Evolutionary conservation across 1,140 invertebrate genomes (phyloP), one percentile per base, ranked within the genome.

Genomic region (Meteorus sp.): DNA sequence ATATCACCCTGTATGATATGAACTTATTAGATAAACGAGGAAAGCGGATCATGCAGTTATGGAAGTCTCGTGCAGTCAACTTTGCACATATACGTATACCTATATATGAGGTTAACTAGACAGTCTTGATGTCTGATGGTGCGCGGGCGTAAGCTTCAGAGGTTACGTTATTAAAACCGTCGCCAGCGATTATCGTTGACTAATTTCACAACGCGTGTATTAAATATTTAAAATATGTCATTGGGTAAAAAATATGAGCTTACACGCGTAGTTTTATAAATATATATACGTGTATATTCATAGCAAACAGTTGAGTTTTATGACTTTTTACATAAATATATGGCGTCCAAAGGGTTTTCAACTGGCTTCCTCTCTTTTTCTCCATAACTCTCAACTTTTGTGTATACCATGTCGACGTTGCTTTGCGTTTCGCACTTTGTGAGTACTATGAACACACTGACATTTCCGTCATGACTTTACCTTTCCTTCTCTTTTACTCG

Each of bases 301-400:
- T 20, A 37, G 11, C 33, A 37, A 50, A 23, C 39, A 19, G 33
- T 48, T 31, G 52, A 54, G 41, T 56, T 60, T 56, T 56, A 60
- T 35, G 52, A 51, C 52, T 56, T 60, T 60, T 47, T 23, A 19
- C n/a, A n/a, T n/a, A n/a, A n/a, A n/a, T n/a, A n/a, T n/a, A 44
- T 27, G 44, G 44, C 7, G 9, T n/a, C 59, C 52, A 56, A 60
- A 60, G 59, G 59, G 50, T 60, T 56, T 44, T 33, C 56, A 43
- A 19, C 33, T 48, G 44, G 37, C 44, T 19, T 8, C 33, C n/a
- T n/a, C n/a, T n/a, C n/a, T n/a, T n/a, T n/a, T n/a, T n/a, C n/a
- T n/a, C n/a, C n/a, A n/a, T n/a, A n/a, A n/a, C n/a, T n/a, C n/a
- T n/a, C n/a, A n/a, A n/a, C n/a, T n/a, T n/a, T n/a, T n/a, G 31